Evolutionary conservation across 2,797 vertebrate species (phyloP).

Genomic region (Cryptoblepharus egeriae): DNA sequence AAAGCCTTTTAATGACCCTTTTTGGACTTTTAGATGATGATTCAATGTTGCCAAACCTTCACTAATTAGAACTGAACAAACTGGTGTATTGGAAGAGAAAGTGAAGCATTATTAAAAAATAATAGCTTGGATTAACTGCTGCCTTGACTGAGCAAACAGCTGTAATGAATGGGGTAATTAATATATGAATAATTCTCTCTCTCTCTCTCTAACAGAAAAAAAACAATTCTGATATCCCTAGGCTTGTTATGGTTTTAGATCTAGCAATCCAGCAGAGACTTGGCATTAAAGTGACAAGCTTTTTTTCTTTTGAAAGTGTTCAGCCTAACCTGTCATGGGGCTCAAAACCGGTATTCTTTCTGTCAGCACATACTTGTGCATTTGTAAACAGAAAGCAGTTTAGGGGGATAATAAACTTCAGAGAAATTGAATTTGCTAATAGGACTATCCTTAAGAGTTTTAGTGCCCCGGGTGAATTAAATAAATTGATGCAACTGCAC

Average conservation of each 20-base stretch:
- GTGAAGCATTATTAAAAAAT: slow-evolving; percentile 50
- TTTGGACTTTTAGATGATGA: slow-evolving; percentile 14
- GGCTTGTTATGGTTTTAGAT: slow-evolving; percentile 9
- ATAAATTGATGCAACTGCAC: too few relatives aligned
- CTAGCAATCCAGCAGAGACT: rapidly evolving
- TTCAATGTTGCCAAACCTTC: neutral
- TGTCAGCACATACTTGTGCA: rapidly evolving
- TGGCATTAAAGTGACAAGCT: slow-evolving; percentile 33
- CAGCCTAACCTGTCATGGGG: rapidly evolving
- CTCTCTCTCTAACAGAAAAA: slow-evolving; percentile 2
- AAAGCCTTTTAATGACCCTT: too few relatives aligned
- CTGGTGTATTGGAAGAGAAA: slow-evolving; percentile 5
- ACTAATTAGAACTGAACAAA: slow-evolving; percentile 13
- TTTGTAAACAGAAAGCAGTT: rapidly evolving
- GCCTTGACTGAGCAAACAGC: slow-evolving; percentile 39
- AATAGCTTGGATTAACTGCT: slow-evolving; percentile 46
- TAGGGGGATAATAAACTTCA: too few relatives aligned
- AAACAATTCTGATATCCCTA: neutral
- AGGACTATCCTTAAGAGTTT: too few relatives aligned
- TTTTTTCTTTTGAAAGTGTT: slow-evolving; percentile 26
- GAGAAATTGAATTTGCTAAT: too few relatives aligned
- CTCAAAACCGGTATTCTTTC: neutral
- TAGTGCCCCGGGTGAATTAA: too few relatives aligned
- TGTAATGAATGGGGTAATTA: slow-evolving; percentile 39
- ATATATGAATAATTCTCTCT: slow-evolving; percentile 36